A percentile compares a stretch with the other conserved stretches of the same genome.
Conservation (phyloP, 30 jellyfish, hydroid and myxozoan genomes). For the Morbakka virulenta region DNA sequence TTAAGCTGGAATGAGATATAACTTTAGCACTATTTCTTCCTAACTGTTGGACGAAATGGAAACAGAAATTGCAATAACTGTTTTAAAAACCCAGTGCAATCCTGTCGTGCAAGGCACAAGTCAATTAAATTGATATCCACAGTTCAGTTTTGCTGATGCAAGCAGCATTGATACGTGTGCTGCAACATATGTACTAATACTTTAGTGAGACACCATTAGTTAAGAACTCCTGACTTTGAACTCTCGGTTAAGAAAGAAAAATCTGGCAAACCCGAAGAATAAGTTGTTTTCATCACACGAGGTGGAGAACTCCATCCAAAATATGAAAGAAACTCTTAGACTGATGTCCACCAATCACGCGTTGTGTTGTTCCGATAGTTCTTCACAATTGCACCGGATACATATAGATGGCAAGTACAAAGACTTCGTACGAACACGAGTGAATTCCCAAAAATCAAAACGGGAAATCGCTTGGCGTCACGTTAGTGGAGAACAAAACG, state of each 20-base stretch:
- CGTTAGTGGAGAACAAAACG: not conserved
- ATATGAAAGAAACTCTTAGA: not conserved
- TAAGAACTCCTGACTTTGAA: slow-evolving; percentile 4
- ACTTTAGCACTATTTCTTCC: too few relatives aligned
- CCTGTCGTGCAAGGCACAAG: too few relatives aligned
- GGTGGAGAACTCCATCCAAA: slow-evolving; percentile 39
- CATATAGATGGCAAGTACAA: not conserved
- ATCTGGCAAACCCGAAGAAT: slow-evolving; percentile 24
- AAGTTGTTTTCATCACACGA: slow-evolving; percentile 28
- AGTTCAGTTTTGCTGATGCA: too few relatives aligned
- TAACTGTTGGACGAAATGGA: too few relatives aligned
- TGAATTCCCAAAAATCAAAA: too few relatives aligned
- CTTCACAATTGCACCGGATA: slow-evolving; percentile 35
- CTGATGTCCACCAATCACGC: not conserved
- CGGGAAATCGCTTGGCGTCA: slow-evolving; percentile 1
- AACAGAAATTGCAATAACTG: too few relatives aligned
- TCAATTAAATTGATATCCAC: too few relatives aligned
- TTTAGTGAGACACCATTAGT: slow-evolving; percentile 2
- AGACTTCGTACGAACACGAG: slow-evolving; percentile 17
- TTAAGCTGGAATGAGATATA: too few relatives aligned
- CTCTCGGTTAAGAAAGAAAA: slow-evolving; percentile 19
- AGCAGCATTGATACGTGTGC: slow-evolving; percentile 7
- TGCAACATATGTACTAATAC: slow-evolving; percentile 27
- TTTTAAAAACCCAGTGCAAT: too few relatives aligned
- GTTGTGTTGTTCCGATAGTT: slow-evolving; percentile 18